Conservation (phyloP, 2,113 vertebrate genomes). For the Callopanchax toddi region DNA sequence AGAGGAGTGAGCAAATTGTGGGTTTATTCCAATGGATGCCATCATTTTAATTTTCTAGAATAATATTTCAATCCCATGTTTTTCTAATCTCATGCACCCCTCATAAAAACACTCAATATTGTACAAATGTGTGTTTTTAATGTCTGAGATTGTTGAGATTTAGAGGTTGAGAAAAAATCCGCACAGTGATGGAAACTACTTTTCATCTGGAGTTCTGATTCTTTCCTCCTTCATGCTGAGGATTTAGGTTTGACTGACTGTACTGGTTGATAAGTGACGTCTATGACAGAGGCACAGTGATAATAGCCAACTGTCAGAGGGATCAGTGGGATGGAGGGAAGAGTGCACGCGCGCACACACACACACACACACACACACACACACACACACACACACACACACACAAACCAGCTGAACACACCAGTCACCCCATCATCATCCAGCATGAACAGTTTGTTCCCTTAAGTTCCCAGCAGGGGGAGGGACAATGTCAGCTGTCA, state of each 20-base stretch:
- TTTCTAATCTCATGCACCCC: too few relatives aligned
- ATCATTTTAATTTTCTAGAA: too few relatives aligned
- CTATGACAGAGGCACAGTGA: constrained; percentile 47
- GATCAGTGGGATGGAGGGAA: constrained; percentile 32
- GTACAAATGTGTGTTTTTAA: too few relatives aligned
- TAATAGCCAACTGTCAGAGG: constrained; percentile 67
- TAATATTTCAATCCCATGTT: too few relatives aligned
- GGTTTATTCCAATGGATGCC: too few relatives aligned
- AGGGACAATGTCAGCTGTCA: constrained; percentile 65
- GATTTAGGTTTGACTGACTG: constrained; percentile 42
- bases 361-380: constrained; percentile 14
- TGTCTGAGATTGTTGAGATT: too few relatives aligned
- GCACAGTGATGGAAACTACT: too few relatives aligned
- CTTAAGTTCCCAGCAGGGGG: constrained; percentile 45
- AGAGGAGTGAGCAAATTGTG: too few relatives aligned
- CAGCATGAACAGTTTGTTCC: constrained; percentile 65
- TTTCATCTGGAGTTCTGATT: neutral
- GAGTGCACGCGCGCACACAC: constrained; percentile 2
- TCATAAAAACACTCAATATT: too few relatives aligned
- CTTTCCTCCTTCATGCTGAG: neutral
- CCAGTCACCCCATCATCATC: constrained; percentile 57
- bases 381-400: constrained; percentile 7
- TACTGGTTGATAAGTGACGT: constrained; percentile 56
- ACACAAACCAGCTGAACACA: constrained; percentile 28
- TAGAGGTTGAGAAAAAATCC: too few relatives aligned